Conservation (phyloP, 1,140 invertebrate species). For the Gryon sp. region DNA sequence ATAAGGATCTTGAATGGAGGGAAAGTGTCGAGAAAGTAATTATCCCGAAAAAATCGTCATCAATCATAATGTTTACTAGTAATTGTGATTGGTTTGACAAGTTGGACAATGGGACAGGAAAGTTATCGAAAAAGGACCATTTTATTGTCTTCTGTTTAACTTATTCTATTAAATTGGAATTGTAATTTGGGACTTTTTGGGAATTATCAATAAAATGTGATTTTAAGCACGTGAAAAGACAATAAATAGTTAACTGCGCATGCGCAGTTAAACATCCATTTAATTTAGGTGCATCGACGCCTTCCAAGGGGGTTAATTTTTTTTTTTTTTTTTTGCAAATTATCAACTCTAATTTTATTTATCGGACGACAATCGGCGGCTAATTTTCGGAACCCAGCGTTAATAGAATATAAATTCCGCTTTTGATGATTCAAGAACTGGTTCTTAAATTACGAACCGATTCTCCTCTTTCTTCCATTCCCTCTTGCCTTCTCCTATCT, state of each 20-base stretch:
- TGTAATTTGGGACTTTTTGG: no score
- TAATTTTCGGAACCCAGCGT: slow-evolving; percentile 37
- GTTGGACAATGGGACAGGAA: background rate
- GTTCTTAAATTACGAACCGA: slow-evolving; percentile 51
- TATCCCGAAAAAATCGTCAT: background rate
- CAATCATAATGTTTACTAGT: slow-evolving; percentile 7
- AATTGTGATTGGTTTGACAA: slow-evolving; percentile 8
- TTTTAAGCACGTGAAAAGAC: slow-evolving; percentile 10
- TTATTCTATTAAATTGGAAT: no score
- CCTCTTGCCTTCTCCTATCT: background rate
- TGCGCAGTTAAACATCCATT: slow-evolving; percentile 28
- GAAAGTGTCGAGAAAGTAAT: slow-evolving; percentile 34
- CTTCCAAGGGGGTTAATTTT: slow-evolving; percentile 7
- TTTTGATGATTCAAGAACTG: slow-evolving; percentile 53
- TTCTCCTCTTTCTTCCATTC: background rate
- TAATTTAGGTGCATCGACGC: slow-evolving; percentile 29
- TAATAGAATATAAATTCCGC: slow-evolving; percentile 59
- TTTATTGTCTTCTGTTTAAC: no score
- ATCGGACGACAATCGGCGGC: slow-evolving; percentile 43
- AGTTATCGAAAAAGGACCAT: background rate
- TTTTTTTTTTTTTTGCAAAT: slow-evolving; percentile 29
- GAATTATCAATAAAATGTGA: no score
- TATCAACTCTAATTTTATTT: slow-evolving; percentile 49
- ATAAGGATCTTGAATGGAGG: background rate
- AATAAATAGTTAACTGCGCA: slow-evolving; percentile 22